Percentiles rank a stretch among this genome's conserved stretches.
These are phyloP conservation scores for Erannis defoliaria DNA, from an alignment of 2,888 invertebrate genomes.

Conservation along the genomic window DNA sequence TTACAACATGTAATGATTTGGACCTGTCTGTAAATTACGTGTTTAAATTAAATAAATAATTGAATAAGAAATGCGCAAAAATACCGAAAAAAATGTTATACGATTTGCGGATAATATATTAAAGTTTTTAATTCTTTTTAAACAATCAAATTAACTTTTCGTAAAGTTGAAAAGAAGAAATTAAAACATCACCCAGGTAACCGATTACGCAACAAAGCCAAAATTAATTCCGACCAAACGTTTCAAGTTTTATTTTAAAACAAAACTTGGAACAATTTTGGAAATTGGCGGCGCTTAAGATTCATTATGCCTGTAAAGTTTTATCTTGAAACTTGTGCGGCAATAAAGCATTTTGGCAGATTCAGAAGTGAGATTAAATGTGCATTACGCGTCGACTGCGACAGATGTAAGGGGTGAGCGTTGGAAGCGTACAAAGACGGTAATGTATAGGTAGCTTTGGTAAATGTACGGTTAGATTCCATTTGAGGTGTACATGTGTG, in stretches of 20 bases:
- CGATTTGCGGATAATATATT: constrained; percentile 34
- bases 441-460: constrained; percentile 10
- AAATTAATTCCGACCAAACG: constrained; percentile 75
- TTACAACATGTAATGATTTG: too few species aligned
- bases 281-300: constrained; percentile 81
- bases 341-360: constrained; percentile 85
- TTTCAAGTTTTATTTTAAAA: constrained; percentile 79
- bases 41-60: too few species aligned
- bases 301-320: constrained; percentile 85
- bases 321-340: constrained; percentile 79
- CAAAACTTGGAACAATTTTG: constrained; percentile 81
- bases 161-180: constrained; percentile 54
- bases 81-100: neutral
- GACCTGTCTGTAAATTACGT: too few species aligned
- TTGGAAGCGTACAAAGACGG: constrained; percentile 9
- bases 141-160: constrained; percentile 39
- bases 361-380: constrained; percentile 83
- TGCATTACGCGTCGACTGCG: constrained; percentile 63
- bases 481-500: too few species aligned
- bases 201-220: constrained; percentile 75
- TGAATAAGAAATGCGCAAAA: too few species aligned
- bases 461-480: constrained; percentile 2
- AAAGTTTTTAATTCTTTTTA: constrained; percentile 27
- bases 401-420: constrained; percentile 15
- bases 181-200: constrained; percentile 71